Conservation (phyloP, 1,140 invertebrate species). For the Agraylea sexmaculata region DNA sequence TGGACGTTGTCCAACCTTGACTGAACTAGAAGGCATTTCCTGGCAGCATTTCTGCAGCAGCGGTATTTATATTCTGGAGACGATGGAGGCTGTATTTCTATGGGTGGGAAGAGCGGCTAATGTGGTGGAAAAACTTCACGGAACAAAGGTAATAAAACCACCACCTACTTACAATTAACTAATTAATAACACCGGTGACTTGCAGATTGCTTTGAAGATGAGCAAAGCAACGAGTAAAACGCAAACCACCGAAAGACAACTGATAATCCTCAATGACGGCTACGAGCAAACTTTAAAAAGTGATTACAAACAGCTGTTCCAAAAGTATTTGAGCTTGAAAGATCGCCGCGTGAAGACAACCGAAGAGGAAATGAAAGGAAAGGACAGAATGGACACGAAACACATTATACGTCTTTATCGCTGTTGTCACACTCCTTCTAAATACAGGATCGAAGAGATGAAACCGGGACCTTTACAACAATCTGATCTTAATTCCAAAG, state of each 20-base stretch:
- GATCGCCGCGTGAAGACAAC: conserved; percentile 48
- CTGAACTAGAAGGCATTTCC: conserved; percentile 52
- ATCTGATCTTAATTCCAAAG: conserved; percentile 64
- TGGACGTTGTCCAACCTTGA: conserved; percentile 56
- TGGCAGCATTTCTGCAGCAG: conserved; percentile 79
- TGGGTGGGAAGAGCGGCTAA: conserved; percentile 73
- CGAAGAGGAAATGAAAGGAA: conserved; percentile 25
- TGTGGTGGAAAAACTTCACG: conserved; percentile 54
- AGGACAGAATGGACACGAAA: conserved; percentile 30
- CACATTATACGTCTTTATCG: conserved; percentile 50
- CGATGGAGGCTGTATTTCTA: conserved; percentile 55
- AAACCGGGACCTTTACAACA: conserved; percentile 74
- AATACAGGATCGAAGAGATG: conserved; percentile 76
- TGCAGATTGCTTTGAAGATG: conserved; percentile 18
- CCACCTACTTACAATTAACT: too few relatives aligned
- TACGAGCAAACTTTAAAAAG: conserved; percentile 62
- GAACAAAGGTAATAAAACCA: conserved; percentile 41
- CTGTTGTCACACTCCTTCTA: conserved; percentile 65
- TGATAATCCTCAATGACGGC: conserved; percentile 75
- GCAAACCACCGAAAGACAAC: conserved; percentile 28
- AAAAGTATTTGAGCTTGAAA: conserved; percentile 55
- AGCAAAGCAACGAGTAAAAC: conserved; percentile 15
- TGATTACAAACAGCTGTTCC: conserved; percentile 53
- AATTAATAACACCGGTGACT: background rate
- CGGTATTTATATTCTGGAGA: conserved; percentile 77